phyloP scores from a whole-genome alignment of 2,888 invertebrate species.

The Ethmia dodecea region DNA sequence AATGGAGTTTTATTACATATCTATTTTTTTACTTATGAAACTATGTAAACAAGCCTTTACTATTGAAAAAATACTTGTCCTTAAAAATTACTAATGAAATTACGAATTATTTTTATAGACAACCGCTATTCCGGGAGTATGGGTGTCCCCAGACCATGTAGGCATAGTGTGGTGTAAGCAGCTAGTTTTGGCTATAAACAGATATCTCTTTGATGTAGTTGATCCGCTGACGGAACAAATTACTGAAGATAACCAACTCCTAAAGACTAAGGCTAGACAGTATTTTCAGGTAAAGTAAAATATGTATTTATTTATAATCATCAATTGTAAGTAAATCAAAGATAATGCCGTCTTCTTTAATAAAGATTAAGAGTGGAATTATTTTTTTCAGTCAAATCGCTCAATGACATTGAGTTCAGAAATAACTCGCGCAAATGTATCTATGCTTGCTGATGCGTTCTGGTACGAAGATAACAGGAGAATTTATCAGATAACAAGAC shows the following conservation, averaged over 20 bases:
- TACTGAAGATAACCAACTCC: slow-evolving; percentile 30
- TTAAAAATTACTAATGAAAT: too few species aligned
- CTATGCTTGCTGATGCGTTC: slow-evolving; percentile 59
- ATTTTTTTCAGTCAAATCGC: slow-evolving; percentile 51
- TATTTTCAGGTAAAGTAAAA: slow-evolving; percentile 49
- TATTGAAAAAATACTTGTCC: too few species aligned
- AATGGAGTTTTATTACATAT: too few species aligned
- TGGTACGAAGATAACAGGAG: slow-evolving; percentile 77
- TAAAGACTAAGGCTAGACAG: slow-evolving; percentile 40
- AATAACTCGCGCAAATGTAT: slow-evolving; percentile 30
- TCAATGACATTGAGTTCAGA: slow-evolving; percentile 42
- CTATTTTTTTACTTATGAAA: too few species aligned
- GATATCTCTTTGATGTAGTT: slow-evolving; percentile 89
- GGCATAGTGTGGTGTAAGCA: slow-evolving; percentile 97
- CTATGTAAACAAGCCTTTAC: too few species aligned
- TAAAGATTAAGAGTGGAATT: background rate
- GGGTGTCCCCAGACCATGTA: slow-evolving; percentile 93
- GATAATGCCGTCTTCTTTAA: too few species aligned
- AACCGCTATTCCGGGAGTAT: slow-evolving; percentile 88
- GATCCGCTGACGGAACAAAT: slow-evolving; percentile 69
- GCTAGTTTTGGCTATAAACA: slow-evolving; percentile 85
- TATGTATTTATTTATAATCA: background rate
- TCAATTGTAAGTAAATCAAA: too few species aligned
- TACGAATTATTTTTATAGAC: slow-evolving; percentile 79
- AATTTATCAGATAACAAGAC: slow-evolving; percentile 58